phyloP scores from a whole-genome alignment of 2,113 vertebrate genomes.

The Xiphias gladius region DNA sequence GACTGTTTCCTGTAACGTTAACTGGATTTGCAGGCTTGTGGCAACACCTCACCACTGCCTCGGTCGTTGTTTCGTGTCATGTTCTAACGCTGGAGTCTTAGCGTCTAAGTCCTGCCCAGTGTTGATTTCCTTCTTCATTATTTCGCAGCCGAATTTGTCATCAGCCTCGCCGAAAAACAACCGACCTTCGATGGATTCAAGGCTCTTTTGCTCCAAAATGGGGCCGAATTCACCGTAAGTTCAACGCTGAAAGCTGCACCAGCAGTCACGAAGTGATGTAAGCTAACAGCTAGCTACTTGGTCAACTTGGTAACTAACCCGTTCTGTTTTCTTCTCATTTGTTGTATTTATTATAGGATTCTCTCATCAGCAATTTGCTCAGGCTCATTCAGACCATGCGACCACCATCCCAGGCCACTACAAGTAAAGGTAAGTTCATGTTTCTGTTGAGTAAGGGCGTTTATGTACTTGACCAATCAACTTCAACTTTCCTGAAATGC shows the following conservation, averaged over 20 bases:
- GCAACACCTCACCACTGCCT: rapidly evolving
- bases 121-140: neutral
- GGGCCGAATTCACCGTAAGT: slow-evolving; percentile 96
- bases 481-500: no score
- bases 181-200: slow-evolving; percentile 92
- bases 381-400: slow-evolving; percentile 98
- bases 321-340: neutral
- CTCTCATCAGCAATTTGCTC: slow-evolving; percentile 93
- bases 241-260: rapidly evolving
- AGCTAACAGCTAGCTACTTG: neutral
- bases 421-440: slow-evolving; percentile 86
- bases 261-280: rapidly evolving
- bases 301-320: neutral
- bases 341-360: slow-evolving; percentile 85
- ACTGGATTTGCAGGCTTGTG: rapidly evolving
- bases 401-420: slow-evolving; percentile 88
- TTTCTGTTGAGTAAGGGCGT: neutral
- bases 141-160: slow-evolving; percentile 93
- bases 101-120: neutral
- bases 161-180: slow-evolving; percentile 93
- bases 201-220: slow-evolving; percentile 90
- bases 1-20: neutral
- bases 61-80: neutral
- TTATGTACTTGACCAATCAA: no score
- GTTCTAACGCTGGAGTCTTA: no score